Conservation (phyloP, 2,888 invertebrate genomes). For the Hirtodrosophila cameraria region DNA sequence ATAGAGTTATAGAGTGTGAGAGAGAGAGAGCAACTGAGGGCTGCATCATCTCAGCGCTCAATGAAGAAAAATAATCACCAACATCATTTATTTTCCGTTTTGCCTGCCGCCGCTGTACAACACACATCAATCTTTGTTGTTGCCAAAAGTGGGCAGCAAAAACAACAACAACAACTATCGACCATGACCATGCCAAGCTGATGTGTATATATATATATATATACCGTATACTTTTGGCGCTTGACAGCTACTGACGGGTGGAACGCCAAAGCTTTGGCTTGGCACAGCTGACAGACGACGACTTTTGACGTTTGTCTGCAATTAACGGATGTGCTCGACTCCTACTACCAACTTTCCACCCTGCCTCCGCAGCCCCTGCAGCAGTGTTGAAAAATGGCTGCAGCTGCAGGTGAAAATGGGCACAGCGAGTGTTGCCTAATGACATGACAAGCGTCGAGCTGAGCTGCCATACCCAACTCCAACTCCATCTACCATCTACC, state of each 20-base stretch:
- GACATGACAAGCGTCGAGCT: slow-evolving; percentile 64
- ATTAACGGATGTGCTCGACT: slow-evolving; percentile 74
- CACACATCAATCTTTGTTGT: slow-evolving; percentile 82
- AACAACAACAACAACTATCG: slow-evolving; percentile 61
- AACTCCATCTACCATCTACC: slow-evolving; percentile 9
- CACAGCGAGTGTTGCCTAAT: slow-evolving; percentile 74
- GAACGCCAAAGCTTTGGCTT: slow-evolving; percentile 62
- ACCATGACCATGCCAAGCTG: slow-evolving; percentile 62
- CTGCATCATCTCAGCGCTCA: slow-evolving; percentile 64
- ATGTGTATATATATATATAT: slow-evolving; percentile 20
- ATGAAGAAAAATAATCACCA: slow-evolving; percentile 83
- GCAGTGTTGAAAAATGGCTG: slow-evolving; percentile 74
- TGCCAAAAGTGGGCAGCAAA: slow-evolving; percentile 67
- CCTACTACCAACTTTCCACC: background rate
- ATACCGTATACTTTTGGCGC: slow-evolving; percentile 49
- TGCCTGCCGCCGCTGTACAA: slow-evolving; percentile 77
- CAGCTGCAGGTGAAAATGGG: slow-evolving; percentile 65
- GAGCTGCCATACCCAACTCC: slow-evolving; percentile 3
- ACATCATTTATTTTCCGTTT: slow-evolving; percentile 83
- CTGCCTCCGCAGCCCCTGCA: background rate
- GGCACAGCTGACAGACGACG: slow-evolving; percentile 73
- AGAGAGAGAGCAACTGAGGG: slow-evolving; percentile 17
- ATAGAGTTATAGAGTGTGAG: slow-evolving; percentile 5
- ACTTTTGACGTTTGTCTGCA: slow-evolving; percentile 83
- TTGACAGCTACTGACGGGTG: slow-evolving; percentile 72